A percentile compares a stretch with the other conserved stretches of the same genome.
Conservation (phyloP, 2,113 vertebrate genomes). For the Tachysurus fulvidraco region DNA sequence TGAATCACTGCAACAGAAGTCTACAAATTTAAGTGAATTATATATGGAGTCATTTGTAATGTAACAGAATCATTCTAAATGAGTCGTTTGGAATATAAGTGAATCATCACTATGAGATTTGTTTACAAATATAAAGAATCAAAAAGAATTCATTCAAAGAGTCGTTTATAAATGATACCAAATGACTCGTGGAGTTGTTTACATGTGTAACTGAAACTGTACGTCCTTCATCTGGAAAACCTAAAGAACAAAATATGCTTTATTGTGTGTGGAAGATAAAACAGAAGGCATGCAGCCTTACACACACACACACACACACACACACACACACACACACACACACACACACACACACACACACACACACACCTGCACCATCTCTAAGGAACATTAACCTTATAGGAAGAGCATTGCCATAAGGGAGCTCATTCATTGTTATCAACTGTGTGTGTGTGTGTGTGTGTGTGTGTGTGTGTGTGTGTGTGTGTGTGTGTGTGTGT, state of each 20-base stretch:
- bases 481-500: conserved; percentile 35
- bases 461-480: conserved; percentile 40
- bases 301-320: conserved; percentile 4
- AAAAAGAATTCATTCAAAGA: no score
- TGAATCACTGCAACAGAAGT: background rate
- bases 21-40: background rate
- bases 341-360: conserved; percentile 15
- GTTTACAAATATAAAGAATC: background rate
- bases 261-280: conserved; percentile 7
- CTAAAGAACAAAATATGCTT: background rate
- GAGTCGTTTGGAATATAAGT: background rate
- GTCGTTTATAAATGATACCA: no score
- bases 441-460: conserved; percentile 14
- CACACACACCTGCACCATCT: conserved; percentile 21
- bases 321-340: conserved; percentile 23
- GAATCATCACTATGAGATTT: background rate
- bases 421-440: background rate
- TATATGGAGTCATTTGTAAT: background rate
- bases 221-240: background rate
- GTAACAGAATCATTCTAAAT: background rate
- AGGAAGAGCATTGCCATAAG: conserved; percentile 17
- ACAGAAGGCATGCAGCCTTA: background rate
- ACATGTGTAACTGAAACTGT: background rate
- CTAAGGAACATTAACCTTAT: conserved; percentile 3
- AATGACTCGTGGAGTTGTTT: background rate